Evolutionary conservation across 2,797 vertebrate species (phyloP).

Genomic region (Rhabdophis nuchalis): DNA sequence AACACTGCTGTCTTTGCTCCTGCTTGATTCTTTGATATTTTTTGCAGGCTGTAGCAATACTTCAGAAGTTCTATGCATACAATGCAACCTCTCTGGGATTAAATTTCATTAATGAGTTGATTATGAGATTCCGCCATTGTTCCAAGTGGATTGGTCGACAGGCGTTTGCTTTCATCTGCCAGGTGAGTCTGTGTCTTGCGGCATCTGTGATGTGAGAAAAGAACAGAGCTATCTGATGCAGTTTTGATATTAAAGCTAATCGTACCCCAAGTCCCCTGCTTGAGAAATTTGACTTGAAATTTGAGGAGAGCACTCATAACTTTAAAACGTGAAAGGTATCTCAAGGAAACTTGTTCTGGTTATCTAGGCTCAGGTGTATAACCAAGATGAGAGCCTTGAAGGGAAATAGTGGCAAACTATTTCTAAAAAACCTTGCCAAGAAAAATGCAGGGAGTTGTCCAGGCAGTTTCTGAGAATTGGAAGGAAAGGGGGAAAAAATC

Average conservation of each 20-base stretch:
- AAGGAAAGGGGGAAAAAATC: background rate
- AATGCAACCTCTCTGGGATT: conserved; percentile 63
- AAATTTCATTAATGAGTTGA: conserved; percentile 69
- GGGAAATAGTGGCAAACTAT: background rate
- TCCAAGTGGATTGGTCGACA: conserved; percentile 76
- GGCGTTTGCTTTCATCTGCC: conserved; percentile 77
- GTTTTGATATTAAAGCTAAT: background rate
- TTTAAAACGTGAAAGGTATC: background rate
- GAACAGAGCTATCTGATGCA: background rate
- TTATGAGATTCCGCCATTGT: conserved; percentile 66
- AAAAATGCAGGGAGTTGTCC: background rate
- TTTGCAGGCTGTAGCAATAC: conserved; percentile 69
- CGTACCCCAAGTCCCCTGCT: background rate
- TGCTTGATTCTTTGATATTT: background rate
- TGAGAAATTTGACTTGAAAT: background rate
- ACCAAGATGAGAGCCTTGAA: background rate
- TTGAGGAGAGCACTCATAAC: background rate
- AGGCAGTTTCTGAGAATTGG: background rate
- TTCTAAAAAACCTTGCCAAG: background rate
- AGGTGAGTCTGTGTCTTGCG: conserved; percentile 57
- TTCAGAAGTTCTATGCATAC: conserved; percentile 68
- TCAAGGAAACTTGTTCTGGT: background rate
- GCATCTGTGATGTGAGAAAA: background rate
- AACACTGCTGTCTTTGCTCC: background rate
- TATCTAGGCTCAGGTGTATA: background rate